phyloP scores from a whole-genome alignment of 2,113 vertebrate genomes.

The Carlito syrichta region DNA sequence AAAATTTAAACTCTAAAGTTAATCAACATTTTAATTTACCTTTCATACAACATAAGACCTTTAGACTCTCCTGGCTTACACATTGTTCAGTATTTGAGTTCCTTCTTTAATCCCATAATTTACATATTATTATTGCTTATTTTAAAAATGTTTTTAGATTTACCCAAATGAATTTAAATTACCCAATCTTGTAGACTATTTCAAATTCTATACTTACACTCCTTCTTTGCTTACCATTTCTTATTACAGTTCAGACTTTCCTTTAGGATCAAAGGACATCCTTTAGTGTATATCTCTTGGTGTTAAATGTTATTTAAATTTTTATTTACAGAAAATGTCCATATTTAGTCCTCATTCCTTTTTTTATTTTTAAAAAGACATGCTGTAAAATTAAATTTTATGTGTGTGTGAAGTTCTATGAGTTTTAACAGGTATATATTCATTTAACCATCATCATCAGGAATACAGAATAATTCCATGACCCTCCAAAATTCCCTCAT shows the following conservation, averaged over 20 bases:
- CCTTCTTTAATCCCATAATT: background rate
- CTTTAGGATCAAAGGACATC: background rate
- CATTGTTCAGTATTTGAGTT: background rate
- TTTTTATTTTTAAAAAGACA: background rate
- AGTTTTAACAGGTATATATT: background rate
- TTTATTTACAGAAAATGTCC: background rate
- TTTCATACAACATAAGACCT: background rate
- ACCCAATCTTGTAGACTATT: background rate
- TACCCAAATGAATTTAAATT: background rate
- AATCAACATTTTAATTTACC: background rate
- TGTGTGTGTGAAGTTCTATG: background rate
- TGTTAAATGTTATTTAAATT: background rate
- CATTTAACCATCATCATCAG: background rate
- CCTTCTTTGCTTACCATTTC: background rate
- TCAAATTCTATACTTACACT: background rate
- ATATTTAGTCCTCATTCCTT: background rate
- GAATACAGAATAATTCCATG: background rate
- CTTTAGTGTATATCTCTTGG: background rate
- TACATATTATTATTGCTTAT: background rate
- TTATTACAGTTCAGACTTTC: background rate
- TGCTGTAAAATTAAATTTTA: background rate
- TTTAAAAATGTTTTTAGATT: background rate
- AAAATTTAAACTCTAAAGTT: background rate
- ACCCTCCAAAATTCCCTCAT: background rate
- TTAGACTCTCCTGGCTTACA: background rate